Base-by-base conservation (phyloP, 2,888 invertebrate species). In the Choreutis nemorana region DNA sequence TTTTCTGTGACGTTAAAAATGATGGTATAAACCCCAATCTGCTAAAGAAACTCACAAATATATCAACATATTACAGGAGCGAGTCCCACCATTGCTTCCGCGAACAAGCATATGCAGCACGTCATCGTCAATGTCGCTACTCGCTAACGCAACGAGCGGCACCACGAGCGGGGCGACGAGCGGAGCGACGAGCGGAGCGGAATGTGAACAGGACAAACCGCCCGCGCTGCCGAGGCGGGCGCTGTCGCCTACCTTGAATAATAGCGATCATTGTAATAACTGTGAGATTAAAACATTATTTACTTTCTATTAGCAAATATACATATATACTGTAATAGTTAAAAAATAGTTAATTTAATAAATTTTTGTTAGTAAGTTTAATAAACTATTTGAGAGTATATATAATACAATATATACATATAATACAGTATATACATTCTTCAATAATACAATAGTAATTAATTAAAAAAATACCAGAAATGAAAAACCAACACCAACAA, bases 1-100 rank as follows among this genome's bases (percentile, higher is more conserved):
- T 85, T 14, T 86, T 86, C 35, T 97, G 75, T 33, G 99, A 79
- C 16, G 83, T n/a, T n/a, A n/a, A n/a, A n/a, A n/a, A n/a, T n/a
- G n/a, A n/a, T n/a, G n/a, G n/a, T n/a, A n/a, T n/a, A n/a, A n/a
- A n/a, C n/a, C n/a, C n/a, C n/a, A n/a, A n/a, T n/a, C n/a, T n/a
- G n/a, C n/a, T n/a, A n/a, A n/a, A n/a, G n/a, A n/a, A n/a, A n/a
- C n/a, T n/a, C n/a, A n/a, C n/a, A n/a, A n/a, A n/a, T n/a, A n/a
- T n/a, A n/a, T n/a, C n/a, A n/a, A n/a, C n/a, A n/a, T n/a, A 22
- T 14, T 14, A 0, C 42, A 60, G 61, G 71, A 68, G 42, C 55
- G 51, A 0, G 61, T 68, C 2, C 73, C 73, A 0, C 71, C 72
- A 0, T 50, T 72, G 2, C 41, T 71, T 22, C 73, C 72, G 2